These are phyloP conservation scores for Tetheella fluctuosa DNA, from an alignment of 2,888 invertebrate species.

Conservation along the genomic window DNA sequence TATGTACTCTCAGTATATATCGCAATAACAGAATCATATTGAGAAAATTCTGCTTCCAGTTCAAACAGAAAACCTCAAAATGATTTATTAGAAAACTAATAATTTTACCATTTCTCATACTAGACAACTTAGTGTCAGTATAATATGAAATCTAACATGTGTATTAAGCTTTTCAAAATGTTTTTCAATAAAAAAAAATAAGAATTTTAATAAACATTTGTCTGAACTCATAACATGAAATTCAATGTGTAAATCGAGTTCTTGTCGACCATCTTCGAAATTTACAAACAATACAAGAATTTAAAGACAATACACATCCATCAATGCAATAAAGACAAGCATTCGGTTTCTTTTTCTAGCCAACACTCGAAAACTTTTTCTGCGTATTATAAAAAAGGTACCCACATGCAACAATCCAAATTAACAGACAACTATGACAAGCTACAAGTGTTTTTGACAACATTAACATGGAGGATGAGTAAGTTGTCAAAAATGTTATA, in stretches of 20 bases:
- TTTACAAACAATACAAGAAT: conserved; percentile 38
- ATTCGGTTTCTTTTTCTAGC: conserved; percentile 50
- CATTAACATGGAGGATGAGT: conserved; percentile 29
- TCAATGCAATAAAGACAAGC: conserved; percentile 52
- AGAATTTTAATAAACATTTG: neutral
- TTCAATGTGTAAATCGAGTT: conserved; percentile 3
- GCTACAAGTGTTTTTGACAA: conserved; percentile 73
- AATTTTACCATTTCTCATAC: neutral
- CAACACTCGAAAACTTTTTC: conserved; percentile 62
- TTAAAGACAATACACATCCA: conserved; percentile 63
- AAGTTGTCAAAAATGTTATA: conserved; percentile 12
- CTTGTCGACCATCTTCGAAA: conserved; percentile 20
- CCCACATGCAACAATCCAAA: conserved; percentile 66
- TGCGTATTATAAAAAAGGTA: conserved; percentile 63
- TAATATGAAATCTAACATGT: neutral
- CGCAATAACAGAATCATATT: too few relatives aligned
- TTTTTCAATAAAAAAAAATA: neutral
- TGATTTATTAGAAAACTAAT: too few relatives aligned
- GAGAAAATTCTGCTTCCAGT: too few relatives aligned
- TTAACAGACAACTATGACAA: conserved; percentile 82
- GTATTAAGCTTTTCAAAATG: neutral
- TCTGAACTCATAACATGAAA: neutral
- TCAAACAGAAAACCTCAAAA: too few relatives aligned
- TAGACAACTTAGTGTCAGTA: too few relatives aligned
- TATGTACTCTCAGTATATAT: neutral